These are phyloP conservation scores for Schizaphis graminum DNA, from an alignment of 2,888 invertebrate species.

Conservation along the genomic window DNA sequence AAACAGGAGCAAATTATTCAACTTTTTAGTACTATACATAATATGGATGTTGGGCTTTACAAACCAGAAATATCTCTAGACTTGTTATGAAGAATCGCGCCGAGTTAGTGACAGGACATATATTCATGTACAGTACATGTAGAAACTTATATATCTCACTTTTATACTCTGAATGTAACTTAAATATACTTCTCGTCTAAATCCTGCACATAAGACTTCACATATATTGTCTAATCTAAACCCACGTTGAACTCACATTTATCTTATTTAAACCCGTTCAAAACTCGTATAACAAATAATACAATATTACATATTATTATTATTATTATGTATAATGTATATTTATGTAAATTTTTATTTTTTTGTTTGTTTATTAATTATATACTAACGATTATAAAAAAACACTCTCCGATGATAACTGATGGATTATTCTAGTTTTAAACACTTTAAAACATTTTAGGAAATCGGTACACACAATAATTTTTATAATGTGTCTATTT, in stretches of 20 bases:
- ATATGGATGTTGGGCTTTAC: neutral
- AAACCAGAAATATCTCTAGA: neutral
- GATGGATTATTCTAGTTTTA: neutral
- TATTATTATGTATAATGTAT: neutral
- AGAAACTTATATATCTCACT: neutral
- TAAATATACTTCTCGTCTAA: neutral
- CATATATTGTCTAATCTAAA: neutral
- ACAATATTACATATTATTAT: neutral
- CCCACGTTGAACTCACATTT: neutral
- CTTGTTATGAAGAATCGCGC: neutral
- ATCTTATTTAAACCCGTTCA: neutral
- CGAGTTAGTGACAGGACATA: neutral
- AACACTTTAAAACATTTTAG: neutral
- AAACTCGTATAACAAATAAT: neutral
- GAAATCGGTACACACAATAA: neutral
- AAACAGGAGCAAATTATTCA: neutral
- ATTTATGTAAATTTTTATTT: neutral
- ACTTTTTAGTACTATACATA: neutral
- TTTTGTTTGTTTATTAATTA: neutral
- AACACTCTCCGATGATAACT: neutral
- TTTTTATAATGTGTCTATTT: neutral
- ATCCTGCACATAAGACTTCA: neutral
- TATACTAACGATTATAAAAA: neutral
- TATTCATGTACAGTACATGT: neutral
- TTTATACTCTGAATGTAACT: neutral